Evolutionary conservation across 2,113 vertebrate species (phyloP), one percentile per base, ranked within the genome.

Genomic region (Sapajus apella): DNA sequence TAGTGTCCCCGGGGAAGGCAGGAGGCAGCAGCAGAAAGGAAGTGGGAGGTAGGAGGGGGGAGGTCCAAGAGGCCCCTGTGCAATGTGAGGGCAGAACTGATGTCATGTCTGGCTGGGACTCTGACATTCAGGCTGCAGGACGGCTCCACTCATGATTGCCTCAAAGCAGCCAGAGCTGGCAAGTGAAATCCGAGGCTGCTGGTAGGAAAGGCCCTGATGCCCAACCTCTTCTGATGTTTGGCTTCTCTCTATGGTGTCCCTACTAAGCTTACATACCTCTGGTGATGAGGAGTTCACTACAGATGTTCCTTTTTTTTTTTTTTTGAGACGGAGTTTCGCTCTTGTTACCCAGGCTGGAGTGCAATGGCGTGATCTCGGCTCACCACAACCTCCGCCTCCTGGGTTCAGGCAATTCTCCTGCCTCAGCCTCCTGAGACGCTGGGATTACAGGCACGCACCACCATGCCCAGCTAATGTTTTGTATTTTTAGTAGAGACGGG

Each of bases 51-150:
- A 40, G 52, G 70, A 27, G 27, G 56, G 92, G 6, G 64, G 32
- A 68, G 66, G 66, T 87, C 80, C 91, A 11, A 37, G 85, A 81
- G 96, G 91, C 43, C 37, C 75, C 56, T 76, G 40, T 43, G 35
- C 80, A 58, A 91, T 87, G 64, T 77, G 66, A 77, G 81, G 72
- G 87, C 50, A 87, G 89, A 82, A 43, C 30, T 85, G 93, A 91
- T 37, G 40, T 92, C 93, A 58, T 21, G 43, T 91, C 83, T 55
- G 47, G 21, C 97, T 97, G 73, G 83, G 87, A 92, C 94, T 82
- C 50, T 81, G 90, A 90, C 66, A 66, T 50, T 2, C 30, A 72
- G 79, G 61, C n/a, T 8, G 81, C 23, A 35, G 21, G 3, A 47
- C 16, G 14, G 5, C 12, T 70, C 23, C n/a, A 43, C 14, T n/a